Percentiles rank a stretch among this genome's conserved stretches.
phyloP scores from a whole-genome alignment of 2,888 invertebrate species.

The Melinaea marsaeus region DNA sequence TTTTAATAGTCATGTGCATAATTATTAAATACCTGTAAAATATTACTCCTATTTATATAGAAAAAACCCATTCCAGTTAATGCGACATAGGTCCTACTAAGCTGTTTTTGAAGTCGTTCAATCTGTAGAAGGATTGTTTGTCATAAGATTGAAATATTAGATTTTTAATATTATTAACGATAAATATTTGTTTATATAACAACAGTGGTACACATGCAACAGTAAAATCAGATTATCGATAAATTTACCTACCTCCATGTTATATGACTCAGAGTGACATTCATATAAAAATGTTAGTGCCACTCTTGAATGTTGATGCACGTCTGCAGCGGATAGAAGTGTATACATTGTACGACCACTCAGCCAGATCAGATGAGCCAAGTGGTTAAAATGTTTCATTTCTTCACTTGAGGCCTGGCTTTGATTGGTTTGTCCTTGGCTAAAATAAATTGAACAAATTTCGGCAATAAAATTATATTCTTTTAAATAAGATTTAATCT shows the following conservation, averaged over 20 bases:
- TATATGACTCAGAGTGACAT: constrained; percentile 72
- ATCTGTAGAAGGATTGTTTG: constrained; percentile 56
- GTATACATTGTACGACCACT: constrained; percentile 75
- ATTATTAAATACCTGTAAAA: constrained; percentile 27
- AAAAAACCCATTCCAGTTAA: constrained; percentile 79
- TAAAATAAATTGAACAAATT: constrained; percentile 29
- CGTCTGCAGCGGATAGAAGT: constrained; percentile 76
- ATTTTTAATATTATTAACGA: constrained; percentile 10
- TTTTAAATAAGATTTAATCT: too few species aligned
- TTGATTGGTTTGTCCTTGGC: constrained; percentile 36
- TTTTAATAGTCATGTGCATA: not conserved
- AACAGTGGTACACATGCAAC: not conserved
- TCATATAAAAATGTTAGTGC: constrained; percentile 66
- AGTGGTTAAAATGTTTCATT: constrained; percentile 76
- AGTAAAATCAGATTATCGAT: not conserved
- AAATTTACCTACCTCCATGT: constrained; percentile 68
- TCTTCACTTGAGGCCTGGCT: constrained; percentile 34
- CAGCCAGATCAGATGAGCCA: constrained; percentile 79
- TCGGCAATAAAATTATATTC: too few species aligned
- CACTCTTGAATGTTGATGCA: constrained; percentile 73
- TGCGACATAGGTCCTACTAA: constrained; percentile 76
- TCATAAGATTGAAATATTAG: too few species aligned
- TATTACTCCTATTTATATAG: constrained; percentile 50
- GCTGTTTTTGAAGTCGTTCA: constrained; percentile 78
- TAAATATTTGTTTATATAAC: not conserved